These are phyloP conservation scores for Anthoscopus minutus DNA, from an alignment of 2,113 vertebrate species.

Conservation along the genomic window DNA sequence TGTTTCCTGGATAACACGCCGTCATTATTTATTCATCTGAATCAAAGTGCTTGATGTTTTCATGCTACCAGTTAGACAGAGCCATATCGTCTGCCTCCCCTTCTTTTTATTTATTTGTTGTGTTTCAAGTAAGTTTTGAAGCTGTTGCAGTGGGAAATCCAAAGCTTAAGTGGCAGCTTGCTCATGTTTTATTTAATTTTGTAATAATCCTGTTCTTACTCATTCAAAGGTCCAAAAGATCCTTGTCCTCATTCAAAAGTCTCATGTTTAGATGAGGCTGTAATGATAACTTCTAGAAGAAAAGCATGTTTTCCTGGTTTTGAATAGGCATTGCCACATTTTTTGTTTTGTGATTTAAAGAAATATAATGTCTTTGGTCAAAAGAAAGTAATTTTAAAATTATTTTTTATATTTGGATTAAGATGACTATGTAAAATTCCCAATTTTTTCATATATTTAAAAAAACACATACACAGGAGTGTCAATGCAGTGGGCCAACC, in stretches of 20 bases:
- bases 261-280: background rate
- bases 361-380: background rate
- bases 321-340: background rate
- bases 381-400: background rate
- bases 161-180: slow-evolving; percentile 20
- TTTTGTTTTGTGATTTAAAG: background rate
- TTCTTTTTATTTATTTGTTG: background rate
- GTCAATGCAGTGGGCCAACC: background rate
- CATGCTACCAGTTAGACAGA: slow-evolving; percentile 27
- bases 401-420: background rate
- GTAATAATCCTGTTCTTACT: background rate
- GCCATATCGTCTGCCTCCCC: slow-evolving; percentile 13
- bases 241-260: background rate
- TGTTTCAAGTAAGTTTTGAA: slow-evolving; percentile 47
- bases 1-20: slow-evolving; percentile 58
- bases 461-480: background rate
- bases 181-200: slow-evolving; percentile 54
- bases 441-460: background rate
- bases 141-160: slow-evolving; percentile 31
- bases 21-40: slow-evolving; percentile 62
- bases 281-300: background rate
- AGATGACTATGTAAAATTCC: background rate
- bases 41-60: slow-evolving; percentile 57
- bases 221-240: background rate
- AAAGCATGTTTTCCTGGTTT: background rate